Base-by-base conservation (phyloP, 2,888 invertebrate genomes). In the Brachyptera putata region DNA sequence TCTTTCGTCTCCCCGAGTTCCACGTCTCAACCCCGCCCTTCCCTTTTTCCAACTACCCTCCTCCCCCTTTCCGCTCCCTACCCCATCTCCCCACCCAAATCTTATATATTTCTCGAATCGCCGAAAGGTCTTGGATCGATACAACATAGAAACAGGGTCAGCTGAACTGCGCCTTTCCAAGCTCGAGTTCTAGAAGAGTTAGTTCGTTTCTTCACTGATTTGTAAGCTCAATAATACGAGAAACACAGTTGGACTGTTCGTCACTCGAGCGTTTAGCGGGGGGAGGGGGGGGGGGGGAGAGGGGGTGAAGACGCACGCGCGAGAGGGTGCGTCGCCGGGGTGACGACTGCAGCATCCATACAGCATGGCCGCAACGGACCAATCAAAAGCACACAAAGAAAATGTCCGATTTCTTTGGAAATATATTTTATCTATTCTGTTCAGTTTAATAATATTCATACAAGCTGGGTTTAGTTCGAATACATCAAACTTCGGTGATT, bases 111-210 rank as follows among this genome's bases (percentile, higher is more conserved):
- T 18, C 41, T 41, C 41, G 2, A 9, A 21, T 9, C 41, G 14
- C 41, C 41, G 16, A 41, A 41, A 41, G 41, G 1, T 16, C 41
- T 21, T 7, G 41, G 41, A 41, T 41, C 41, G 41, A 41, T 41
- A 41, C 18, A n/a, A n/a, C n/a, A 18, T 41, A 21, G 41, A 41
- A 41, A 16, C 41, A 41, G 41, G 37, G 41, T 41, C 41, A 41
- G 7, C 18, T 11, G 7, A n/a, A 21, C 41, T 3, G 41, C 41
- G 41, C 41, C 11, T 5, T 11, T 14, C 22, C 21, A 46, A 24
- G 46, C 24, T n/a, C 9, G n/a, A 24, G 46, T n/a, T 46, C 18
- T 22, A 24, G 46, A 9, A 11, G 21, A 43, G 24, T n/a, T 13
- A 24, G 24, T 7, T 18, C 41, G n/a, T n/a, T n/a, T 41, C 18